Evolutionary conservation across 2,797 vertebrate species (phyloP), one percentile per base, ranked within the genome.

Genomic region (Takifugu rubripes): DNA sequence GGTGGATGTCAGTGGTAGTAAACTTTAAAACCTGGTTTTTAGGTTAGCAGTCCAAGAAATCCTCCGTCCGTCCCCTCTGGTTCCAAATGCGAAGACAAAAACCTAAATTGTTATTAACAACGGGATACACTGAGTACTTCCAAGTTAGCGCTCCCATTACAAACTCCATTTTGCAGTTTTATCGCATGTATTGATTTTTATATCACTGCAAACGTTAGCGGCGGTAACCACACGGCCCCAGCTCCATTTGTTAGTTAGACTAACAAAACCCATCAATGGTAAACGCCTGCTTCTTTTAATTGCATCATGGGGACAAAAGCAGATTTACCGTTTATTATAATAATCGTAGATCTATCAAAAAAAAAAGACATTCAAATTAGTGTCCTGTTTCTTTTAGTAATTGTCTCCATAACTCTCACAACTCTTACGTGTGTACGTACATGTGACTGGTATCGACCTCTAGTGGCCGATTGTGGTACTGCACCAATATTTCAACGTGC

Each of bases 141-240:
- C 21, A 21, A 21, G 21, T 40, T 21, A 45, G 56, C 12, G 42
- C 43, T 33, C 54, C 27, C 16, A 54, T 16, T 8, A 59, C 50
- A 45, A 48, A 21, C 3, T 11, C 42, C 6, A 56, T 59, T 61
- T 55, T 68, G 61, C 66, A 25, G 56, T 74, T 83, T 68, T 46
- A 70, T 70, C 68, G 75, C 77, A 68, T 52, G 61, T 71, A 78
- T 82, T 80, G 83, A 85, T 40, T 83, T 74, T 67, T 66, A 79
- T 75, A 79, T 80, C 68, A 61, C 62, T 66, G 56, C 66, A 81
- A 66, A 66, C 54, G 49, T 73, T 53, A 48, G 76, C 59, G 65
- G 71, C 60, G 66, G 59, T 48, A 42, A 56, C 66, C 26, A 31
- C 64, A 64, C 61, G 53, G 51, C 56, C 56, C 60, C 11, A 54